Evolutionary conservation across 2,888 invertebrate genomes (phyloP).

Genomic region (Epinotia bilunana): DNA sequence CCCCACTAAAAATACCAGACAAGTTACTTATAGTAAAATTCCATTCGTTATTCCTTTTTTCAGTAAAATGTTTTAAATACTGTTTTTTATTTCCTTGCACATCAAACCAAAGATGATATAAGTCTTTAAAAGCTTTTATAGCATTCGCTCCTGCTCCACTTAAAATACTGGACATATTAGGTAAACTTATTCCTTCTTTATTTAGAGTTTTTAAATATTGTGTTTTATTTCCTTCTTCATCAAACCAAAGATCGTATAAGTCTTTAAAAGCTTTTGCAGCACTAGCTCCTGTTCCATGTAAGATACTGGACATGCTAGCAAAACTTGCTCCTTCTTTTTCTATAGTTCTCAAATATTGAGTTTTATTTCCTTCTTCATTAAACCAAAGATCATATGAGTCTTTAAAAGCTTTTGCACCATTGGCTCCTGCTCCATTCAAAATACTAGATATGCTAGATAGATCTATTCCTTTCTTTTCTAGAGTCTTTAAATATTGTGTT

Average conservation of each 20-base stretch:
- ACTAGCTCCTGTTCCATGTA: background rate
- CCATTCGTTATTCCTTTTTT: slow-evolving; percentile 46
- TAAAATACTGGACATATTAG: slow-evolving; percentile 53
- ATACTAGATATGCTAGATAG: slow-evolving; percentile 46
- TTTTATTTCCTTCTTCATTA: slow-evolving; percentile 57
- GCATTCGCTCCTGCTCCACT: slow-evolving; percentile 47
- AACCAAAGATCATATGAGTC: slow-evolving; percentile 55
- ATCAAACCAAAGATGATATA: slow-evolving; percentile 56
- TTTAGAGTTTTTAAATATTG: slow-evolving; percentile 42
- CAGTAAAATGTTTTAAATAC: slow-evolving; percentile 45
- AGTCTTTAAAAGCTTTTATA: slow-evolving; percentile 48
- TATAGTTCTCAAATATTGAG: slow-evolving; percentile 54
- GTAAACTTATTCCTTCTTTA: slow-evolving; percentile 45
- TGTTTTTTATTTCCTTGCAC: slow-evolving; percentile 48
- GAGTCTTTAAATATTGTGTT: slow-evolving; percentile 39
- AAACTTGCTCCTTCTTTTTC: slow-evolving; percentile 46
- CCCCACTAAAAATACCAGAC: slow-evolving; percentile 50
- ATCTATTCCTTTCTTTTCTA: slow-evolving; percentile 49
- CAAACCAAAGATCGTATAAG: slow-evolving; percentile 19
- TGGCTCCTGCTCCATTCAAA: slow-evolving; percentile 53
- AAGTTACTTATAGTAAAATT: slow-evolving; percentile 48
- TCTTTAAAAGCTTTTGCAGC: slow-evolving; percentile 12
- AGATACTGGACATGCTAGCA: slow-evolving; percentile 3
- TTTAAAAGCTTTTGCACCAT: slow-evolving; percentile 47
- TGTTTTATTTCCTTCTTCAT: slow-evolving; percentile 42